A percentile compares a stretch with the other conserved stretches of the same genome.
phyloP scores from a whole-genome alignment of 2,797 vertebrate genomes.

The Hoplostethus atlanticus region DNA sequence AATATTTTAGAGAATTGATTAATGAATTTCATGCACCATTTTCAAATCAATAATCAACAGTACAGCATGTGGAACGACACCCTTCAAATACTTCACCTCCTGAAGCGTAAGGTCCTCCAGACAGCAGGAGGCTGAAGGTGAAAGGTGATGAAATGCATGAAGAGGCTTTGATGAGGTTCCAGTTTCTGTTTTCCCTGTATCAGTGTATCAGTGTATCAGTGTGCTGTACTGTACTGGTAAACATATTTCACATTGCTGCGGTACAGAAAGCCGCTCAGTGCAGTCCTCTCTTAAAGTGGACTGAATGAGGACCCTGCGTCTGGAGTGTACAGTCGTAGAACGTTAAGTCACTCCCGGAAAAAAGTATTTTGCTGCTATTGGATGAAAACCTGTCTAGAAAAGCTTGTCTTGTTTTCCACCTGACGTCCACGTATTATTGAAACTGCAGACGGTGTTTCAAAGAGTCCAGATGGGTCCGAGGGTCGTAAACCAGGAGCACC shows the following conservation, averaged over 20 bases:
- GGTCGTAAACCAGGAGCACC: background rate
- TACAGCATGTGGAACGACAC: background rate
- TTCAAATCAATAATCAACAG: no score
- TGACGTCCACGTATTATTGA: conserved; percentile 11
- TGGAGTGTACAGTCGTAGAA: background rate
- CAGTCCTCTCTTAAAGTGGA: conserved; percentile 11
- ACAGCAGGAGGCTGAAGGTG: conserved; percentile 34
- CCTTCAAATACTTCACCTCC: conserved; percentile 24
- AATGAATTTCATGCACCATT: no score
- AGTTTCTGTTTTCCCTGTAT: conserved; percentile 2
- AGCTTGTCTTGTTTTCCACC: background rate
- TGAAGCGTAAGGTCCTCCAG: conserved; percentile 21
- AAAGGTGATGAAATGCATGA: conserved; percentile 38
- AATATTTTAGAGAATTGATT: no score
- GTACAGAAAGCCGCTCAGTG: conserved; percentile 1
- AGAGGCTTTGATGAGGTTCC: conserved; percentile 62
- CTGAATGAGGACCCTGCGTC: background rate
- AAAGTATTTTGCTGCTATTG: conserved; percentile 26
- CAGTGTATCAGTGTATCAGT: background rate
- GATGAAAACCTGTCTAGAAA: background rate
- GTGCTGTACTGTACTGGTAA: background rate
- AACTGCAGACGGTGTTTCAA: conserved; percentile 14
- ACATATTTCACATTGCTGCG: conserved; percentile 5
- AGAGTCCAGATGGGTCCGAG: background rate
- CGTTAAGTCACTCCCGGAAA: background rate